Evolutionary conservation across 1,140 invertebrate genomes (phyloP).

Genomic region (Drosophila equinoxialis): DNA sequence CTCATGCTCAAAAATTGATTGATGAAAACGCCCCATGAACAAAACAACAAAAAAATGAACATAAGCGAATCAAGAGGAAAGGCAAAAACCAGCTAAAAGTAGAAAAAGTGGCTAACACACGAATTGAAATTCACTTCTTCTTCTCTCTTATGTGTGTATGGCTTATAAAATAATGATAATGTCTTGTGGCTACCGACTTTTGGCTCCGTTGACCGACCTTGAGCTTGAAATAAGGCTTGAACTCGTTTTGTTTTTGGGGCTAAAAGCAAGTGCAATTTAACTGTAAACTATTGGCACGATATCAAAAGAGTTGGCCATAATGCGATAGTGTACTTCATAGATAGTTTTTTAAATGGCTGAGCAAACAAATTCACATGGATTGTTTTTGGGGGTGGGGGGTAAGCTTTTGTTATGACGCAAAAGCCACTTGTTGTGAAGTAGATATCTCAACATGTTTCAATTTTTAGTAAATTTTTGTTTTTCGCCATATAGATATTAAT

Average conservation of each 20-base stretch:
- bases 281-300: slow-evolving; percentile 30
- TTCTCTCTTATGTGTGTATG: slow-evolving; percentile 21
- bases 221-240: slow-evolving; percentile 73
- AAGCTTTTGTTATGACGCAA: slow-evolving; percentile 70
- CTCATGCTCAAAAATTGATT: slow-evolving; percentile 66
- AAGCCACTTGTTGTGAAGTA: slow-evolving; percentile 72
- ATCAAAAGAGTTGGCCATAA: slow-evolving; percentile 29
- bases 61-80: slow-evolving; percentile 20
- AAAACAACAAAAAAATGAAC: slow-evolving; percentile 9
- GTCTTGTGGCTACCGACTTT: slow-evolving; percentile 61
- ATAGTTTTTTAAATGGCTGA: slow-evolving; percentile 27
- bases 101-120: not conserved
- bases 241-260: slow-evolving; percentile 27
- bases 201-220: slow-evolving; percentile 52
- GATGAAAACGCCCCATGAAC: slow-evolving; percentile 68
- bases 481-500: slow-evolving; percentile 26
- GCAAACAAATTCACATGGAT: slow-evolving; percentile 54
- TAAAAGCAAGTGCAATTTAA: slow-evolving; percentile 29
- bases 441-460: slow-evolving; percentile 29
- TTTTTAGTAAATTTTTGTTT: not conserved
- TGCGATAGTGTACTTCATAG: not conserved
- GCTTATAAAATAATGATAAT: slow-evolving; percentile 74
- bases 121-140: slow-evolving; percentile 53
- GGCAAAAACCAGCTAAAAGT: slow-evolving; percentile 13
- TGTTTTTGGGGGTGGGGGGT: not conserved